Conservation (phyloP, 2,797 vertebrate species). For the Hoplostethus atlanticus region DNA sequence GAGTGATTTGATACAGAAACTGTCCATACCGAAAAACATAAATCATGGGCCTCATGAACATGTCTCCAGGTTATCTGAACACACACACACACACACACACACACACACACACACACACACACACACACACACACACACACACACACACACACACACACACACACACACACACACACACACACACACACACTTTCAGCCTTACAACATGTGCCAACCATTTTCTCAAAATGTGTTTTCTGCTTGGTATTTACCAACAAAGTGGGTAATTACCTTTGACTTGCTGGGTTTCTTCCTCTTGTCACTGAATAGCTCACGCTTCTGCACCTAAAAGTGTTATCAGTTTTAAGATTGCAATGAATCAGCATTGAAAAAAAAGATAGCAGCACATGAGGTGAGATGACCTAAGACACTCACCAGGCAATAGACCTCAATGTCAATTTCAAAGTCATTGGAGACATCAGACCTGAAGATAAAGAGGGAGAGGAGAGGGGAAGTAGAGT, state of each 20-base stretch:
- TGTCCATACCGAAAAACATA: conserved; percentile 76
- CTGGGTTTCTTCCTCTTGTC: conserved; percentile 94
- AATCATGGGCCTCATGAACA: conserved; percentile 63
- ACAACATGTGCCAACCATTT: not conserved
- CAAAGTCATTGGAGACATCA: conserved; percentile 92
- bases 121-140: conserved; percentile 46
- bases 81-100: conserved; percentile 25
- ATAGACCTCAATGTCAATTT: conserved; percentile 93
- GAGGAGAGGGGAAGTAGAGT: no score
- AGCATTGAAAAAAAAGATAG: not conserved
- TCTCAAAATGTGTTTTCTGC: not conserved
- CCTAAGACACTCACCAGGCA: conserved; percentile 86
- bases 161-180: conserved; percentile 41
- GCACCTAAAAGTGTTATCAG: conserved; percentile 83
- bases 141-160: conserved; percentile 42
- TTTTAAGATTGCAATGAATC: not conserved
- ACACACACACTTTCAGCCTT: conserved; percentile 2
- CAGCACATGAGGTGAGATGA: not conserved
- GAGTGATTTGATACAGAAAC: conserved; percentile 39
- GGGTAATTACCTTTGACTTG: conserved; percentile 91
- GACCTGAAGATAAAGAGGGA: conserved; percentile 78
- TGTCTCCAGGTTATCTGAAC: conserved; percentile 67
- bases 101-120: conserved; percentile 39
- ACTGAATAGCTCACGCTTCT: conserved; percentile 85
- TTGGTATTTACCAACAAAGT: not conserved